phyloP scores from a whole-genome alignment of 2,888 invertebrate genomes.

The Chalcis sispes region DNA sequence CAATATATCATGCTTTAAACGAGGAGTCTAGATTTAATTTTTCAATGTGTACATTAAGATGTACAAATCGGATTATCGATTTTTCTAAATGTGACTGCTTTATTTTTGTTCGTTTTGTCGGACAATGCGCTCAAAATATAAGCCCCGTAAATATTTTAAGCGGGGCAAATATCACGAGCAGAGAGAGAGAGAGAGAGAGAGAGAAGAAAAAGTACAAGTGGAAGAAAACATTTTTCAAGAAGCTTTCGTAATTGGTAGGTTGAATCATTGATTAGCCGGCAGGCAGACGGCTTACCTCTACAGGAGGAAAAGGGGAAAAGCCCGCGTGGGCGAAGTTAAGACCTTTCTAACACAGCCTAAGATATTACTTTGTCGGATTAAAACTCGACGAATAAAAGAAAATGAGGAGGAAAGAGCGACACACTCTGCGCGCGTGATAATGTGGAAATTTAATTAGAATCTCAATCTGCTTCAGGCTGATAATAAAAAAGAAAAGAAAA shows the following conservation, averaged over 20 bases:
- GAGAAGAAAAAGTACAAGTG: constrained; percentile 12
- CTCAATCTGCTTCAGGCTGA: constrained; percentile 28
- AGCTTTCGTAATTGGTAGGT: constrained; percentile 71
- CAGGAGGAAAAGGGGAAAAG: constrained; percentile 4
- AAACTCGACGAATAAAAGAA: constrained; percentile 66
- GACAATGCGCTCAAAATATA: background rate
- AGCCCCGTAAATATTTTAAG: constrained; percentile 61
- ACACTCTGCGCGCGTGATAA: constrained; percentile 60
- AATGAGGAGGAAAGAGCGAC: constrained; percentile 52
- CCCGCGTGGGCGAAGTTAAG: constrained; percentile 7
- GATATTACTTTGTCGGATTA: constrained; percentile 70
- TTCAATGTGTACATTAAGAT: background rate
- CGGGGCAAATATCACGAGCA: constrained; percentile 42
- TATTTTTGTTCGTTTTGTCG: constrained; percentile 6
- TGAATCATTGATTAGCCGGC: constrained; percentile 73
- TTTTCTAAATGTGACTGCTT: constrained; percentile 30
- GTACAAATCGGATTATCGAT: constrained; percentile 28
- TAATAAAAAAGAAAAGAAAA: constrained; percentile 22
- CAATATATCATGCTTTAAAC: background rate
- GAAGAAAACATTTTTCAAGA: constrained; percentile 67
- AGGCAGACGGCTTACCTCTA: constrained; percentile 59
- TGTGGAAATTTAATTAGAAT: constrained; percentile 66
- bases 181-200: background rate
- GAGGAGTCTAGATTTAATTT: constrained; percentile 5
- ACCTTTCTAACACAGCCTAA: constrained; percentile 67